These are phyloP conservation scores for Drosophila demipolita DNA, from an alignment of 2,888 invertebrate species.

Conservation along the genomic window DNA sequence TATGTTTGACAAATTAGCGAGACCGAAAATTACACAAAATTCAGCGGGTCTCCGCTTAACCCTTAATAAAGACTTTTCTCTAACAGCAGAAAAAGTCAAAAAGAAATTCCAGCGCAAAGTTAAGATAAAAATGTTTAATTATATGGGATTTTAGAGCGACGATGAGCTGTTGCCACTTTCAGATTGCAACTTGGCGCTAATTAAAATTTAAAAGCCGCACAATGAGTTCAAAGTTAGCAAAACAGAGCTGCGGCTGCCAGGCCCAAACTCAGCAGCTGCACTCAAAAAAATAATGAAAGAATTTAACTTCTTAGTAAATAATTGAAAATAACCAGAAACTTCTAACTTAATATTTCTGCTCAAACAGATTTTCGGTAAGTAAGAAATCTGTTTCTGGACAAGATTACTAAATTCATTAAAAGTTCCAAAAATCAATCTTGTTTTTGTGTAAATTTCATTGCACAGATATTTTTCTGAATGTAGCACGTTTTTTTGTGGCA, in stretches of 20 bases:
- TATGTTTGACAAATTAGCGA: not conserved
- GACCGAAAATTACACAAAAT: not conserved
- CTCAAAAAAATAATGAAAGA: not conserved
- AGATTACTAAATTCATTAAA: not conserved
- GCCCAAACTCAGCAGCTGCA: constrained; percentile 10
- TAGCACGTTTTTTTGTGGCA: constrained; percentile 35
- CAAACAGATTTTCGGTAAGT: not conserved
- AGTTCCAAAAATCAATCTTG: not conserved
- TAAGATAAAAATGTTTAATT: constrained; percentile 68
- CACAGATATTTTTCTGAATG: constrained; percentile 1
- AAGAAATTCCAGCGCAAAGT: constrained; percentile 33
- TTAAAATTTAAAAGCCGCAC: constrained; percentile 81
- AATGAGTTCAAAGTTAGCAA: constrained; percentile 78
- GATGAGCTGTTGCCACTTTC: constrained; percentile 41
- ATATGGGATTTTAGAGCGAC: constrained; percentile 56
- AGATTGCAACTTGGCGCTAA: constrained; percentile 69
- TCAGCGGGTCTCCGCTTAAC: not conserved
- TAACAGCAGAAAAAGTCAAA: constrained; percentile 24
- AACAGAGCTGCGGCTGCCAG: constrained; percentile 39
- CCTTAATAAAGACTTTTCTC: not conserved
- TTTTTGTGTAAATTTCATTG: not conserved
- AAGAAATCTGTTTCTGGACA: not conserved
- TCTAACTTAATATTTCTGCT: not conserved
- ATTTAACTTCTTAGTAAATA: not conserved
- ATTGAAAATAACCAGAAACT: not conserved